phyloP scores from a whole-genome alignment of 2,888 invertebrate genomes.

The Choristoneura rosaceana region DNA sequence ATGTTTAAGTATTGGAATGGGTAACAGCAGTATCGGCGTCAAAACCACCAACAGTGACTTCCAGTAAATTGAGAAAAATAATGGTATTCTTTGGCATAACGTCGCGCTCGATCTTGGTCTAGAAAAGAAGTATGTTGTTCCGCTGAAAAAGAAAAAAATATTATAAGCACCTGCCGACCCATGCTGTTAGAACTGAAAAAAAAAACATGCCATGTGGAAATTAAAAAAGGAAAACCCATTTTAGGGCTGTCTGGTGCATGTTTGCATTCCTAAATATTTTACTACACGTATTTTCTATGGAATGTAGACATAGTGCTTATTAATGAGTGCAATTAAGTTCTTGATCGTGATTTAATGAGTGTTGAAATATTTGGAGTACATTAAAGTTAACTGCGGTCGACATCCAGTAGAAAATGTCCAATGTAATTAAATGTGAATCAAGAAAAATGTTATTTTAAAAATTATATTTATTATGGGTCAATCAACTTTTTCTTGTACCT shows the following conservation, averaged over 20 bases:
- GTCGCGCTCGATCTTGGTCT: conserved; percentile 70
- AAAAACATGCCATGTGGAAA: conserved; percentile 31
- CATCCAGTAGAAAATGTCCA: too few species aligned
- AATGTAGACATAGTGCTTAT: too few species aligned
- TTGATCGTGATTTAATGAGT: too few species aligned
- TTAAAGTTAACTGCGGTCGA: too few species aligned
- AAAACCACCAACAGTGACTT: conserved; percentile 89
- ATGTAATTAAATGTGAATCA: too few species aligned
- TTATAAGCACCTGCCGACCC: conserved; percentile 49
- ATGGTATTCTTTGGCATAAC: conserved; percentile 64
- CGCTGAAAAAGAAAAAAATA: conserved; percentile 65
- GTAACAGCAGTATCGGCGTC: conserved; percentile 89
- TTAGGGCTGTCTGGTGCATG: neutral
- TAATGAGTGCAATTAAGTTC: too few species aligned
- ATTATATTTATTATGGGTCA: too few species aligned
- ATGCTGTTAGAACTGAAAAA: conserved; percentile 42
- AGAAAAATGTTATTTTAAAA: too few species aligned
- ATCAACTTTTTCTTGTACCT: too few species aligned
- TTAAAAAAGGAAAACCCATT: neutral
- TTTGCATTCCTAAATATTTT: too few species aligned
- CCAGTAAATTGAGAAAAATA: conserved; percentile 90
- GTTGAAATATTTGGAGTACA: too few species aligned
- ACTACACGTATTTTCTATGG: too few species aligned
- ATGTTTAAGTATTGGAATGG: conserved; percentile 87
- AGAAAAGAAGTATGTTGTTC: conserved; percentile 78